Conservation (phyloP, 2,113 vertebrate species). For the Hymenochirus boettgeri region DNA sequence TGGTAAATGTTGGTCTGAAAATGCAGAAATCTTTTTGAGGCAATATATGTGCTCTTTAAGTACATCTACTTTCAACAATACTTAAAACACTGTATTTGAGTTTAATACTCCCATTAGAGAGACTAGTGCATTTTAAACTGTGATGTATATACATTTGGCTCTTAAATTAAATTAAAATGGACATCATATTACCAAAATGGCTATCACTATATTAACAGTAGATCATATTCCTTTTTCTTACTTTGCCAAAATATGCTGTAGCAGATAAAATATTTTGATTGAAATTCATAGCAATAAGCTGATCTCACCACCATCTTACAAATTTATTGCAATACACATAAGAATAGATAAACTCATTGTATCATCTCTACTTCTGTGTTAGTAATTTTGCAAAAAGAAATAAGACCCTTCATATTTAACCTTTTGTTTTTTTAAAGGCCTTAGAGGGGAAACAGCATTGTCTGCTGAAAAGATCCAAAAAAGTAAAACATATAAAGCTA, state of each 20-base stretch:
- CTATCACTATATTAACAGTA: background rate
- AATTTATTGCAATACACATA: constrained; percentile 28
- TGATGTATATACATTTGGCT: too few relatives aligned
- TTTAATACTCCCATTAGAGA: too few relatives aligned
- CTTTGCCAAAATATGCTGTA: background rate
- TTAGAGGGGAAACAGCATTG: constrained; percentile 17
- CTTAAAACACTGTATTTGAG: too few relatives aligned
- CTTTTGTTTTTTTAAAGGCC: constrained; percentile 13
- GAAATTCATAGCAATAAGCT: constrained; percentile 10
- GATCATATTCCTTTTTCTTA: background rate
- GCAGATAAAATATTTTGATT: constrained; percentile 9
- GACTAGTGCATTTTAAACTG: too few relatives aligned
- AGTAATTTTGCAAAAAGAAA: constrained; percentile 24
- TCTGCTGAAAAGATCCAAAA: background rate
- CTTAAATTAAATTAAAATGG: background rate
- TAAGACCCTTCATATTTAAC: constrained; percentile 30
- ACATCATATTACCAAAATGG: background rate
- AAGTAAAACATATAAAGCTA: background rate
- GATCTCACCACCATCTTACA: constrained; percentile 27
- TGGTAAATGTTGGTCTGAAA: too few relatives aligned
- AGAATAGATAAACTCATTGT: constrained; percentile 22
- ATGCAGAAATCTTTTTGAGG: too few relatives aligned
- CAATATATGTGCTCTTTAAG: too few relatives aligned
- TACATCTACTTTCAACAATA: too few relatives aligned
- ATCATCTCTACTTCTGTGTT: constrained; percentile 20